Evolutionary conservation across 2,797 vertebrate species (phyloP).

Genomic region (Argya squamiceps): DNA sequence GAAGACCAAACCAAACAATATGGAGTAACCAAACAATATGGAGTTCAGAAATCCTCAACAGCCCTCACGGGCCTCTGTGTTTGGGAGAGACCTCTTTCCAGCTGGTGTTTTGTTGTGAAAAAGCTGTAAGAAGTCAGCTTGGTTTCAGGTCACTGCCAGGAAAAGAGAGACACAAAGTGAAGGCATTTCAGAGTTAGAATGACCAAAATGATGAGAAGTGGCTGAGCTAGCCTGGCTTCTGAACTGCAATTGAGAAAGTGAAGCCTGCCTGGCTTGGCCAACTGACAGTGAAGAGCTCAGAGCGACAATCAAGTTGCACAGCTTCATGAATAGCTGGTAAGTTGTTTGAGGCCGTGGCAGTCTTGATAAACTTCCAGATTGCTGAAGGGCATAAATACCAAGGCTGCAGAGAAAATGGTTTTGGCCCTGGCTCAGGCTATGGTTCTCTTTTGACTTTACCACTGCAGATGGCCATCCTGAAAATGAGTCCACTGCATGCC

Average conservation of each 20-base stretch:
- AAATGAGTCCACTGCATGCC: background rate
- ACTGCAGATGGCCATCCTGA: background rate
- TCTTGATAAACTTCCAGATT: conserved; percentile 1
- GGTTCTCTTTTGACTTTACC: background rate
- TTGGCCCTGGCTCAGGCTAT: background rate
- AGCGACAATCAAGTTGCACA: background rate
- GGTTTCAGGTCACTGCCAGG: background rate
- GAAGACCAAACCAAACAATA: background rate
- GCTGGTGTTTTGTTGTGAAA: background rate
- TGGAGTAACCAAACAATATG: background rate
- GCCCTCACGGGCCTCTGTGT: background rate
- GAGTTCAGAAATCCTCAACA: background rate
- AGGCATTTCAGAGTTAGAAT: background rate
- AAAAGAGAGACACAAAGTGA: background rate
- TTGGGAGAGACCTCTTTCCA: background rate
- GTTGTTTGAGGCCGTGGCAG: background rate
- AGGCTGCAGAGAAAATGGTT: background rate
- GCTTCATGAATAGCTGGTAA: background rate
- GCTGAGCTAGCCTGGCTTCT: conserved; percentile 9
- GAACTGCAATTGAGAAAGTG: background rate
- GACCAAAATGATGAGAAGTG: background rate
- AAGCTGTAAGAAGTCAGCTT: background rate
- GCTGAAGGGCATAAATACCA: background rate
- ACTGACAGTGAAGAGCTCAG: background rate
- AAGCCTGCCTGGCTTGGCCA: background rate